Base-by-base conservation (phyloP, 2,113 vertebrate genomes). In the Morone saxatilis region DNA sequence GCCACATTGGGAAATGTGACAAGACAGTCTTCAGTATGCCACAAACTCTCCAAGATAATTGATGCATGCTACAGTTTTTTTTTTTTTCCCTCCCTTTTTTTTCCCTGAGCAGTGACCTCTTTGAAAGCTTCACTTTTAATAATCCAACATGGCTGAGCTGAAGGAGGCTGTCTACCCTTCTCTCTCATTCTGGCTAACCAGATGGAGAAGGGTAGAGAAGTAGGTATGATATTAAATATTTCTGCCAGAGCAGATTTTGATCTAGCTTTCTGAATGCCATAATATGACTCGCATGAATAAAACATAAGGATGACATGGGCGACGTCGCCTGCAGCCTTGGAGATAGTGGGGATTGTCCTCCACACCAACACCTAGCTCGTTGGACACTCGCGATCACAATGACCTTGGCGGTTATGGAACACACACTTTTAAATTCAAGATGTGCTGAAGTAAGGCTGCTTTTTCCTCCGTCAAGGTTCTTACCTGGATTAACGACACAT, bases 161-260 rank as follows among this genome's bases (percentile, higher is more conserved):
- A 84, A 84, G 81, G 84, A 88, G 80, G 66, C 86, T 87, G 89
- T 86, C 89, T 86, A 70, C 53, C 76, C 72, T 50, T 56, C 74
- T 84, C 76, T 88, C 87, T 90, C 71, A 87, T 88, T 88, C 86
- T 77, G 85, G 82, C 84, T 91, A 90, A 92, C 91, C 91, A 91
- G 91, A 93, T 91, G 91, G 91, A 91, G 89, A 88, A 88, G 87
- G 87, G 36, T 87, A 71, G 78, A 86, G 79, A 91, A 94, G 86
- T 90, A 93, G 88, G 91, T 93, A 89, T 90, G 83, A 92, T 93
- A 94, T 94, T 87, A 95, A 94, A 93, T 94, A 95, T 94, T 93
- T 93, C 90, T 94, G 87, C 93, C 88, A 80, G 86, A 88, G 91
- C 87, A 92, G 92, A 94, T 94, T 93, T 92, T 94, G 92, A 94